These are phyloP conservation scores for Nicator chloris DNA, from an alignment of 2,113 vertebrate genomes.

Conservation along the genomic window DNA sequence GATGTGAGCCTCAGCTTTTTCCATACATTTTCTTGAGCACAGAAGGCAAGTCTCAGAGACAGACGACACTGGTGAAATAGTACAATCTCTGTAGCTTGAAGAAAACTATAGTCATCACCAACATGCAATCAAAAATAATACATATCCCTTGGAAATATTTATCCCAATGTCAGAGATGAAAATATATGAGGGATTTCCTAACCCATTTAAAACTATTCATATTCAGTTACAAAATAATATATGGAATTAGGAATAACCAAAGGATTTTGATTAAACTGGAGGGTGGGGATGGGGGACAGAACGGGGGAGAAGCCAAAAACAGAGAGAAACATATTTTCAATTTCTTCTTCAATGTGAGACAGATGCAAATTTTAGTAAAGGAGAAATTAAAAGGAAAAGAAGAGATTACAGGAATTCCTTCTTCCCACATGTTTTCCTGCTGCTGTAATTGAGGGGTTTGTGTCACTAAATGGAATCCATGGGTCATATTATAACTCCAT, in stretches of 20 bases:
- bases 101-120: background rate
- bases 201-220: background rate
- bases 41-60: background rate
- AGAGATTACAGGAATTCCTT: background rate
- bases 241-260: background rate
- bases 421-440: background rate
- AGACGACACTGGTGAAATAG: background rate
- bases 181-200: background rate
- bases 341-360: background rate
- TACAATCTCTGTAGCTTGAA: background rate
- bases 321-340: background rate
- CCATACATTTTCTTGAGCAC: background rate
- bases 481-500: background rate
- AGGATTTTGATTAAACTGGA: background rate
- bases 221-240: background rate
- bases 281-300: rapidly evolving
- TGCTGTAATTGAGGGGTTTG: background rate
- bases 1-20: background rate
- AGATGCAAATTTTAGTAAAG: background rate
- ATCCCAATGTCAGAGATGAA: background rate
- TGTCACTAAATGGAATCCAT: background rate
- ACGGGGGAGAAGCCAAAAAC: background rate
- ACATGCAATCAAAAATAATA: background rate
- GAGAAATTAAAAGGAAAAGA: background rate
- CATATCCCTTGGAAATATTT: background rate